phyloP scores from a whole-genome alignment of 1,140 invertebrate genomes.

The Macrobrachium rosenbergii region DNA sequence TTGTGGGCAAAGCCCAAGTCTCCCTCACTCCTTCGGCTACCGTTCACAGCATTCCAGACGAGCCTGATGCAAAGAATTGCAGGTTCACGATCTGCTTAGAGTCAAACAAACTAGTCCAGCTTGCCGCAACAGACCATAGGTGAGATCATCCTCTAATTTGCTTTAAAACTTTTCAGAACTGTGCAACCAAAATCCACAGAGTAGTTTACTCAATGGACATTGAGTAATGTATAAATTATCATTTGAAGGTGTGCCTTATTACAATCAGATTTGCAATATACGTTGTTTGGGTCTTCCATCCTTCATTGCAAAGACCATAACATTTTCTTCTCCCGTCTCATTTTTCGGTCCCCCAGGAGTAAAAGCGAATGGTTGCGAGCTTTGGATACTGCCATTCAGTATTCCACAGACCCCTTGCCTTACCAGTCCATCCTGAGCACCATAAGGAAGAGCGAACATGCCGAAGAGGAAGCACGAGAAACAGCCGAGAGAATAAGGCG shows the following conservation, averaged over 20 bases:
- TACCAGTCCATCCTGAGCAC: conserved; percentile 53
- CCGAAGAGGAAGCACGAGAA: conserved; percentile 58
- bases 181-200: neutral
- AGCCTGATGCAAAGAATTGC: conserved; percentile 42
- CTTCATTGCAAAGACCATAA: neutral
- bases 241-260: no score
- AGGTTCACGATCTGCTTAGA: conserved; percentile 60
- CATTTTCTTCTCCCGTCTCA: no score
- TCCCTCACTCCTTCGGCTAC: conserved; percentile 52
- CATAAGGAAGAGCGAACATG: conserved; percentile 54
- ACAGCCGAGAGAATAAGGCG: conserved; percentile 59
- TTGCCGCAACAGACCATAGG: conserved; percentile 64
- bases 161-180: neutral
- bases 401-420: conserved; percentile 57
- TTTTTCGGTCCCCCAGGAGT: conserved; percentile 38
- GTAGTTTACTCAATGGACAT: no score
- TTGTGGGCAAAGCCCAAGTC: conserved; percentile 31
- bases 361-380: conserved; percentile 60
- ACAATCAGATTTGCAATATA: no score
- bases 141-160: neutral
- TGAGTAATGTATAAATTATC: no score
- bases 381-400: conserved; percentile 59
- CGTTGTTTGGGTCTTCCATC: no score
- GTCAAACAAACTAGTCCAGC: conserved; percentile 57
- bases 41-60: conserved; percentile 60